Conservation (phyloP, 2,797 vertebrate genomes). For the Coreius guichenoti region DNA sequence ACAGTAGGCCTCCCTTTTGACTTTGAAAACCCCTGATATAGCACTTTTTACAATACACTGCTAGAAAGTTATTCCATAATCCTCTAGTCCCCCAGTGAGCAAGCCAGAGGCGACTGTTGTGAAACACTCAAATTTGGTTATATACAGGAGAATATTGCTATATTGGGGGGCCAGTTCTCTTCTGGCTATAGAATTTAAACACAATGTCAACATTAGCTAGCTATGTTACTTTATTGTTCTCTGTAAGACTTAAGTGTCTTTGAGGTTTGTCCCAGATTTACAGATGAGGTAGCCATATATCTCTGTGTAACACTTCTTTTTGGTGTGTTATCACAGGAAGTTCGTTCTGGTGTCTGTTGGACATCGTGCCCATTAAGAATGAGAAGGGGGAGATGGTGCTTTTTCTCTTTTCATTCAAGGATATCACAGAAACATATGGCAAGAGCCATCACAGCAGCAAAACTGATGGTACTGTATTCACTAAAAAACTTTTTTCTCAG, state of each 20-base stretch:
- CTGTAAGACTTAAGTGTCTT: neutral
- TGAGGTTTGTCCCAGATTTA: neutral
- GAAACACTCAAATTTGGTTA: neutral
- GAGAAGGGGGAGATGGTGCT: constrained; percentile 97
- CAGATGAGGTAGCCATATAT: neutral
- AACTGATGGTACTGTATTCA: constrained; percentile 79
- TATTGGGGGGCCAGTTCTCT: neutral
- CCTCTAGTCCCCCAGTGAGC: neutral
- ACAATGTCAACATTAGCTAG: neutral
- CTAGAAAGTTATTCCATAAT: neutral
- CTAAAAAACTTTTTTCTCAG: neutral
- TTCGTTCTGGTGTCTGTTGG: constrained; percentile 93
- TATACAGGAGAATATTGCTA: neutral
- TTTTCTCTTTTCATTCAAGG: constrained; percentile 98
- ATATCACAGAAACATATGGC: constrained; percentile 87
- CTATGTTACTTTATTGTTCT: neutral
- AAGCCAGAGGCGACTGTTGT: neutral
- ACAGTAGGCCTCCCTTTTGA: no score
- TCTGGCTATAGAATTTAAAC: neutral
- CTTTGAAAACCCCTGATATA: neutral
- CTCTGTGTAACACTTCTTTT: neutral
- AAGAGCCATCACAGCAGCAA: constrained; percentile 75
- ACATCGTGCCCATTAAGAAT: constrained; percentile 97
- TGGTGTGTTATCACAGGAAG: constrained; percentile 74
- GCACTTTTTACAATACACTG: neutral